Base-by-base conservation (phyloP, 1,140 invertebrate species). In the Macrobrachium rosenbergii region DNA sequence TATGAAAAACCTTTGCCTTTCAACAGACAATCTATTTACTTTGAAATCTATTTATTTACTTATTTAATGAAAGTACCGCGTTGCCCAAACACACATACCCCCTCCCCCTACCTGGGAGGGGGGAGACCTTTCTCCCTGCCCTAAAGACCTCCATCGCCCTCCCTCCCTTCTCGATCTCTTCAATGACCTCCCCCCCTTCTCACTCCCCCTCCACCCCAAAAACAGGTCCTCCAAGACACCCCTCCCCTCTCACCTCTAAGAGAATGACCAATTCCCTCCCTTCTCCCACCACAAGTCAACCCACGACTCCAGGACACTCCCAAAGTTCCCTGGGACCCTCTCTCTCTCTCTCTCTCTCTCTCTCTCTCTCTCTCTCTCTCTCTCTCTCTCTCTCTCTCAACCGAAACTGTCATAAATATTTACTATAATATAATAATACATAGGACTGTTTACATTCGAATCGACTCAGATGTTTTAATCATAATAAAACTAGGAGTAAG, bases 331-430 rank as follows among this genome's bases (percentile, higher is more conserved):
- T n/a, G 7, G 2, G 17, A 17, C 58, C 58, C 73, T 43, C 37
- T 43, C 43, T 77, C 75, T 75, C 72, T 75, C 72, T 73, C 72
- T 75, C 72, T 75, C 72, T 75, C 72, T 76, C 73, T 76, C 73
- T 43, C 73, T 76, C 73, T 76, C 73, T 76, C 73, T 76, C 73
- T 76, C 17, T 75, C 72, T 28, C 45, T 17, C 45, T 16, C 45
- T 16, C 72, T 21, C 17, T 75, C 72, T 75, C 52, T 8, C 45
- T 52, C 45, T 52, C 45, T 52, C 45, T 52, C 5, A 52, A 52
- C 10, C 10, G 10, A 6, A 52, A 52, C n/a, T n/a, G n/a, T n/a
- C n/a, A n/a, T n/a, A n/a, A n/a, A n/a, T n/a, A n/a, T n/a, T n/a
- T n/a, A n/a, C n/a, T n/a, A n/a, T n/a, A n/a, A n/a, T n/a, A n/a